phyloP scores from a whole-genome alignment of 2,113 vertebrate species.

The Mustela lutreola region DNA sequence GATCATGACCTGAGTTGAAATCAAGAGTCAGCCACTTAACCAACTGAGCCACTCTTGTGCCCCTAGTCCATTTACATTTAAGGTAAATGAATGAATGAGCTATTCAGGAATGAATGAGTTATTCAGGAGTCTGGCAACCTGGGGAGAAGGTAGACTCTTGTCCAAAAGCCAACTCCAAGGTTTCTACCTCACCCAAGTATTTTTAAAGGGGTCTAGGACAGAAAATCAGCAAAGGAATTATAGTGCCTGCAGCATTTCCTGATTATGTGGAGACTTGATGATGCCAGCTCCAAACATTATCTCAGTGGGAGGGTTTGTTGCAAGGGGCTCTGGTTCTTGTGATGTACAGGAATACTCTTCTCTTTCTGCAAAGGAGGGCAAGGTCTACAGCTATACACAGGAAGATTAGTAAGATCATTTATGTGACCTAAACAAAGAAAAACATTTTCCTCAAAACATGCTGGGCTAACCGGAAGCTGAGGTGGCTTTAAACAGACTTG shows the following conservation, averaged over 20 bases:
- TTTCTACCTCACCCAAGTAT: background rate
- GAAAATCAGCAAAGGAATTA: background rate
- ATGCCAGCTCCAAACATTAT: background rate
- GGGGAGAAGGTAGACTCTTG: background rate
- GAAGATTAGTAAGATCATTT: background rate
- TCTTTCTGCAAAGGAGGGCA: background rate
- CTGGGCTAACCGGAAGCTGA: background rate
- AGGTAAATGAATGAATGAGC: background rate
- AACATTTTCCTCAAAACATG: background rate
- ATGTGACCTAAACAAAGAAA: background rate
- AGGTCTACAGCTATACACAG: background rate
- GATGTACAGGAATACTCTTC: background rate
- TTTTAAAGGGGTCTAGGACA: background rate
- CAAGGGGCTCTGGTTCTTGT: background rate
- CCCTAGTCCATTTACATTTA: background rate
- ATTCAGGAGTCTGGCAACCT: background rate
- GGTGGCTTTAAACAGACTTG: background rate
- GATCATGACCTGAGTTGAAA: background rate
- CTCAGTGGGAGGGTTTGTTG: background rate
- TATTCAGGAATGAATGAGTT: too few species aligned
- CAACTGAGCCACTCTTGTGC: background rate
- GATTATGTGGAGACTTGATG: background rate
- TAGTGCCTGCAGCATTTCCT: background rate
- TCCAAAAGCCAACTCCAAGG: background rate
- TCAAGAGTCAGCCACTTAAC: background rate